These are phyloP conservation scores for Columba livia DNA, from an alignment of 2,113 vertebrate genomes.

Conservation along the genomic window DNA sequence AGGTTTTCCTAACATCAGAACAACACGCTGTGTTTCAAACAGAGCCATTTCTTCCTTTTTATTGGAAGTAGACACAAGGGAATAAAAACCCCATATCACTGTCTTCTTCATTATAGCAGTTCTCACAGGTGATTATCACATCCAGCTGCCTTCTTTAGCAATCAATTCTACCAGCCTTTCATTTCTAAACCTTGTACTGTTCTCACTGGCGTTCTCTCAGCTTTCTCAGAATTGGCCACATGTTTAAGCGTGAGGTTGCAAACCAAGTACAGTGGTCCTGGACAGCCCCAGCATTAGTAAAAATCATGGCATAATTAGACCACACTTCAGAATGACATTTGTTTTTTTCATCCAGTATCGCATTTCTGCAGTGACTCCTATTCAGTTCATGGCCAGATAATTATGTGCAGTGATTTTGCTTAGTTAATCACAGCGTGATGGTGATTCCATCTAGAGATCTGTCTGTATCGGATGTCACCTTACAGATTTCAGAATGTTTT, in stretches of 20 bases:
- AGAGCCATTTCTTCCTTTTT: not conserved
- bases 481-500: slow-evolving; percentile 1
- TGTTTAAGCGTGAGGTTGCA: not conserved
- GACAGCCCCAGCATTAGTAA: not conserved
- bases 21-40: not conserved
- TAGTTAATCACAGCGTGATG: not conserved
- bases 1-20: not conserved
- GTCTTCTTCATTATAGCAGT: not conserved
- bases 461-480: not conserved
- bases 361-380: not conserved
- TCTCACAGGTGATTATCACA: not conserved
- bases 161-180: not conserved
- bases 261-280: not conserved
- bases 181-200: not conserved
- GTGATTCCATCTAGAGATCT: not conserved
- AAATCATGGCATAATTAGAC: not conserved
- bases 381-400: not conserved
- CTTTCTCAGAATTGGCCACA: not conserved
- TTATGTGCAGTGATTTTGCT: not conserved
- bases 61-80: not conserved
- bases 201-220: not conserved
- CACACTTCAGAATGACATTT: not conserved
- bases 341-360: not conserved
- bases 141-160: not conserved
- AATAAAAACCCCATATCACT: not conserved